phyloP scores from a whole-genome alignment of 2,888 invertebrate genomes.

The Agonopterix alstromeriana region DNA sequence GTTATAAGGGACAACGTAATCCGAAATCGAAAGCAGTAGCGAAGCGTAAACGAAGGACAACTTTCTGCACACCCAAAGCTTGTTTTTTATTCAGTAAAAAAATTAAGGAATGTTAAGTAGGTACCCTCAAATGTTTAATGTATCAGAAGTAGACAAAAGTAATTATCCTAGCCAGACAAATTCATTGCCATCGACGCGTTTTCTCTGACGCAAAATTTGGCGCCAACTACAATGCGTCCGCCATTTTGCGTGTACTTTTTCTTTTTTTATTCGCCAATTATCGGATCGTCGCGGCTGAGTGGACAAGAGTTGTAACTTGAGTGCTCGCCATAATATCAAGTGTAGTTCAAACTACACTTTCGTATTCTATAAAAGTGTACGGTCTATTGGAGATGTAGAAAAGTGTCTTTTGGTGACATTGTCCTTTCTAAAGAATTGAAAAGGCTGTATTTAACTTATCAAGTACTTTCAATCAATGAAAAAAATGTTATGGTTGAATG shows the following conservation, averaged over 20 bases:
- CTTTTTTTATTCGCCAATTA: constrained; percentile 16
- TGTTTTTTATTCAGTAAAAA: too few species aligned
- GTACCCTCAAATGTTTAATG: constrained; percentile 1
- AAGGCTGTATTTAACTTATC: not conserved
- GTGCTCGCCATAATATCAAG: constrained; percentile 7
- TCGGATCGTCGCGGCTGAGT: constrained; percentile 10
- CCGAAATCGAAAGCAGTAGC: too few species aligned
- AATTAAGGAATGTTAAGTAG: not conserved
- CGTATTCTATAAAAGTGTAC: constrained; percentile 9
- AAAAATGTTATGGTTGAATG: not conserved
- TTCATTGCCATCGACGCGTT: constrained; percentile 14
- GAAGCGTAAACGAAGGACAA: too few species aligned
- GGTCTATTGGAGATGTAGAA: constrained; percentile 16
- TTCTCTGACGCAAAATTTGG: constrained; percentile 34
- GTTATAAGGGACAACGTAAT: too few species aligned
- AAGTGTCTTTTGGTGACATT: constrained; percentile 14
- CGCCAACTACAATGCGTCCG: constrained; percentile 31
- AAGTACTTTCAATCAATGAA: not conserved
- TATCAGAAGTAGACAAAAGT: constrained; percentile 6
- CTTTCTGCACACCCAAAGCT: too few species aligned
- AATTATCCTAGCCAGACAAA: constrained; percentile 15
- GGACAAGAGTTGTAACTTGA: constrained; percentile 8
- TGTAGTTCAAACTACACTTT: constrained; percentile 15
- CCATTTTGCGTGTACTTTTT: constrained; percentile 17
- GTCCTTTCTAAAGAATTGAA: not conserved